phyloP scores from a whole-genome alignment of 2,113 vertebrate genomes.

The Corythaixoides concolor region DNA sequence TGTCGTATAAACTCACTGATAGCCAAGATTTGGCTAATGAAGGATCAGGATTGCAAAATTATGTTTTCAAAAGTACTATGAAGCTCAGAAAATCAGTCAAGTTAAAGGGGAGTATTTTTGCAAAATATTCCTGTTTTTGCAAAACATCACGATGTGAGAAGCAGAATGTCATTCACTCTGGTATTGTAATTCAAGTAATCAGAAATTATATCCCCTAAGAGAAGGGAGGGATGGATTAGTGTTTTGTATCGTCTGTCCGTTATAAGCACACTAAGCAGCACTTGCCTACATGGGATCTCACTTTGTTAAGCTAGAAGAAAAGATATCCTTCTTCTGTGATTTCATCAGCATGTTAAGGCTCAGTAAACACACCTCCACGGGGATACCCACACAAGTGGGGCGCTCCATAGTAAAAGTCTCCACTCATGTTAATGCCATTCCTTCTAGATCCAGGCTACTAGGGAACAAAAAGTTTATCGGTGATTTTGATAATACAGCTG shows the following conservation, averaged over 20 bases:
- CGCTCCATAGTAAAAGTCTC: not conserved
- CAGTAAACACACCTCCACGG: not conserved
- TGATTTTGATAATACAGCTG: not conserved
- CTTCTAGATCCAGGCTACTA: not conserved
- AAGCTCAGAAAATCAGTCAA: not conserved
- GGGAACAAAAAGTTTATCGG: not conserved
- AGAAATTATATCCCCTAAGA: not conserved
- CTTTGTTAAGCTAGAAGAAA: not conserved
- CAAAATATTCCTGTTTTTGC: not conserved
- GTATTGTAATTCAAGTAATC: not conserved
- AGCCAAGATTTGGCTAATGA: not conserved
- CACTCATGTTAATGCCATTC: not conserved
- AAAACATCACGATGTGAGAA: not conserved
- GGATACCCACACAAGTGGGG: not conserved
- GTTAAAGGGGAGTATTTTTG: not conserved
- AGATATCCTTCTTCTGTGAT: not conserved
- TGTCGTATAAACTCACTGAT: not conserved
- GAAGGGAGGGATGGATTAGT: not conserved
- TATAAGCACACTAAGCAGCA: not conserved
- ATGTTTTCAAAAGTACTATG: not conserved
- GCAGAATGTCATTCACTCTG: not conserved
- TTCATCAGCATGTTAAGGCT: not conserved
- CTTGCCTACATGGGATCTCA: not conserved
- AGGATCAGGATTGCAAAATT: not conserved
- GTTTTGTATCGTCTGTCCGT: not conserved